Percentiles rank a stretch among this genome's conserved stretches.
phyloP scores from a whole-genome alignment of 2,113 vertebrate genomes.

The Pedetes capensis region DNA sequence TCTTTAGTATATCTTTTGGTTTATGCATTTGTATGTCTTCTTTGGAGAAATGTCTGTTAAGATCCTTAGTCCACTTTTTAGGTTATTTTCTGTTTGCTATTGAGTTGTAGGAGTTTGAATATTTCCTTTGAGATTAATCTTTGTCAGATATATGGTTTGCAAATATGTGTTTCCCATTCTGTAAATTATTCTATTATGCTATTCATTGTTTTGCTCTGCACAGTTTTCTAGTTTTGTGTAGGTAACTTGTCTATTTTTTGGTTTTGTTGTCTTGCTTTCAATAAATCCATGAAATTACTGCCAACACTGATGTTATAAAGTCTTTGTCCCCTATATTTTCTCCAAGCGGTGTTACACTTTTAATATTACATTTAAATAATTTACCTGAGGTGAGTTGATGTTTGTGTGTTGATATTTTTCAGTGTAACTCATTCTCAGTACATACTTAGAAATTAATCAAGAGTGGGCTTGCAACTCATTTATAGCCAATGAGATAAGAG shows the following conservation, averaged over 20 bases:
- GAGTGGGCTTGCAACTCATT: accelerated
- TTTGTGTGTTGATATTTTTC: neutral
- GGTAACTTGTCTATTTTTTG: no score
- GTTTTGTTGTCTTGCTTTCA: neutral
- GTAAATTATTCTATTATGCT: neutral
- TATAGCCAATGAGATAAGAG: neutral
- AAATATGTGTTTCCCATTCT: neutral
- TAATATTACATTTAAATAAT: neutral
- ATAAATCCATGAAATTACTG: neutral
- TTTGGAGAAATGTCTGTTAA: neutral
- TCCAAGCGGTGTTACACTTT: neutral
- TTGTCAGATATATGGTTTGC: neutral
- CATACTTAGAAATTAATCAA: neutral
- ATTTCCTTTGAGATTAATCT: neutral
- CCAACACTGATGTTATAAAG: neutral
- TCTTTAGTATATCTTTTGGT: no score
- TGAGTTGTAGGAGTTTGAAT: neutral
- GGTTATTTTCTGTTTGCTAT: neutral
- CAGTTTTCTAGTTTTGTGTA: neutral
- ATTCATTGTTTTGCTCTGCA: neutral
- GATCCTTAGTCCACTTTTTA: neutral
- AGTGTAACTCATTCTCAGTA: neutral
- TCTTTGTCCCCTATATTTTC: neutral
- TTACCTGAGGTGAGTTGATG: neutral
- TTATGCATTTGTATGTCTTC: neutral